A percentile compares a stretch with the other conserved stretches of the same genome.
Evolutionary conservation across 2,113 vertebrate species (phyloP).

Genomic region (Hucho hucho): DNA sequence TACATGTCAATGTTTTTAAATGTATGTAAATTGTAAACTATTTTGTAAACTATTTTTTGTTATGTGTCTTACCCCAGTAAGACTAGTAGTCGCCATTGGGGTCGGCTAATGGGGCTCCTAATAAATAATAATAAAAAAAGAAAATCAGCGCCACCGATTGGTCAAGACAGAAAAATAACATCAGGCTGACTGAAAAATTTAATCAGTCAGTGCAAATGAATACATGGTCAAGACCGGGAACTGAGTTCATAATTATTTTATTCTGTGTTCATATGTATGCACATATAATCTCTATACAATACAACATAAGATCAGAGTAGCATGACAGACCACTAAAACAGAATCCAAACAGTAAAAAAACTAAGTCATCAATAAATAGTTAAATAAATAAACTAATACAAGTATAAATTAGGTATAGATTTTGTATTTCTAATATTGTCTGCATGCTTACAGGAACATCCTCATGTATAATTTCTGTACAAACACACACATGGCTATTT

Average conservation of each 20-base stretch:
- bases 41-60: no score
- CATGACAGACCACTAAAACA: conserved; percentile 57
- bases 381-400: conserved; percentile 61
- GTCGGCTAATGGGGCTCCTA: no score
- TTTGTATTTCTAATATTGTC: conserved; percentile 54
- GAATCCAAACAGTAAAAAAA: conserved; percentile 51
- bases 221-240: background rate
- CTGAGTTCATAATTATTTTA: conserved; percentile 51
- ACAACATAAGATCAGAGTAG: conserved; percentile 58
- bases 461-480: conserved; percentile 49
- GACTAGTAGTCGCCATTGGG: no score
- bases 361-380: conserved; percentile 35
- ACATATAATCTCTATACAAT: conserved; percentile 62
- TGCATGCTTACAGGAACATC: conserved; percentile 63
- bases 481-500: conserved; percentile 48
- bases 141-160: background rate
- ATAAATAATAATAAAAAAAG: background rate
- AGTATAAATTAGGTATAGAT: conserved; percentile 60
- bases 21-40: no score
- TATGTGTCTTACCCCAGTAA: no score
- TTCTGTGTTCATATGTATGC: conserved; percentile 53
- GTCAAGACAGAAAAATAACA: background rate
- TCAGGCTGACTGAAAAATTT: background rate
- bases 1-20: no score
- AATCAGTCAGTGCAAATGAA: background rate